phyloP scores from a whole-genome alignment of 2,888 invertebrate species.

The Rhodophaea formosa region DNA sequence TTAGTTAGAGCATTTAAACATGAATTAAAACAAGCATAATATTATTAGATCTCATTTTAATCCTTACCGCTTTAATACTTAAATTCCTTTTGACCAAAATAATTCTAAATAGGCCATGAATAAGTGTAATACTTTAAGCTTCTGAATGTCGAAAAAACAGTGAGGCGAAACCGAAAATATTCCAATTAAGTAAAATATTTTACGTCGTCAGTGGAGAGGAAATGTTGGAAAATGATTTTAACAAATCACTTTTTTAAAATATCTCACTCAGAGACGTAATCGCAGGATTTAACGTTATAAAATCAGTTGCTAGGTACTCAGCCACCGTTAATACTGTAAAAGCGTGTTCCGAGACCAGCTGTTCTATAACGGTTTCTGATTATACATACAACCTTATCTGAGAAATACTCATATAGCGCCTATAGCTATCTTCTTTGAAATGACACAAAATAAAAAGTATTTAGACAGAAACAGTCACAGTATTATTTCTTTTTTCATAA shows the following conservation, averaged over 20 bases:
- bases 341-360: conserved; percentile 14
- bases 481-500: background rate
- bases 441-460: background rate
- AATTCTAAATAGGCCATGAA: background rate
- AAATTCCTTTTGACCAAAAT: background rate
- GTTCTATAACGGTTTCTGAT: conserved; percentile 12
- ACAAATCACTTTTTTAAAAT: background rate
- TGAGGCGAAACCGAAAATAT: background rate
- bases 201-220: background rate
- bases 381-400: conserved; percentile 13
- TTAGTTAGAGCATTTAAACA: too few species aligned
- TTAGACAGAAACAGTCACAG: too few species aligned
- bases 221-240: background rate
- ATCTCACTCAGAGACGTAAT: conserved; percentile 1
- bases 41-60: background rate
- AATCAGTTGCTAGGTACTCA: background rate
- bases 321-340: conserved; percentile 14
- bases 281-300: conserved; percentile 4
- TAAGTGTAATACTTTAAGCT: background rate
- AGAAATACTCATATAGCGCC: background rate
- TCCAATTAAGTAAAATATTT: background rate
- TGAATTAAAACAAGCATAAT: too few species aligned
- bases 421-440: background rate
- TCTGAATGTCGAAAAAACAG: background rate
- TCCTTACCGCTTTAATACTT: background rate